Percentiles rank a stretch among this genome's conserved stretches.
phyloP scores from a whole-genome alignment of 2,888 invertebrate genomes.

The Drosophila melanosoma region DNA sequence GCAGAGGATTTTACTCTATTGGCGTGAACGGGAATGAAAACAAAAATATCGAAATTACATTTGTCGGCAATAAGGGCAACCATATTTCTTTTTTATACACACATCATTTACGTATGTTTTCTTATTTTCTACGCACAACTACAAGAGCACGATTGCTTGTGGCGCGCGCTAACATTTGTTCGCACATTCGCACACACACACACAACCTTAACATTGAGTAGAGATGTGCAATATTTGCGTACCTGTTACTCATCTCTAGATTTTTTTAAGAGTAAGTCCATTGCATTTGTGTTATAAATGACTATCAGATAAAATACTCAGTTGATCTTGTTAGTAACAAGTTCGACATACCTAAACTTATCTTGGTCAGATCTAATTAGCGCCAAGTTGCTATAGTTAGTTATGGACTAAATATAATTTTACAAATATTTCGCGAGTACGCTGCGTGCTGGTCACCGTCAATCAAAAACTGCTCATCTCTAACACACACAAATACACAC shows the following conservation, averaged over 20 bases:
- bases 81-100: constrained; percentile 60
- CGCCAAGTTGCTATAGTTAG: not conserved
- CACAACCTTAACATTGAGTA: constrained; percentile 7
- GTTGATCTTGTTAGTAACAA: not conserved
- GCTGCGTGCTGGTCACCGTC: constrained; percentile 11
- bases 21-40: constrained; percentile 32
- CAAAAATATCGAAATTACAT: constrained; percentile 39
- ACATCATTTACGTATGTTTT: constrained; percentile 61
- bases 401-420: not conserved
- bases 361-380: not conserved
- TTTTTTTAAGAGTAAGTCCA: constrained; percentile 4
- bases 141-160: constrained; percentile 66
- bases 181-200: constrained; percentile 44
- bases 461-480: constrained; percentile 46
- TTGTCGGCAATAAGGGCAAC: constrained; percentile 66
- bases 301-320: not conserved
- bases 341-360: not conserved
- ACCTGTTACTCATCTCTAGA: constrained; percentile 55
- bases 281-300: constrained; percentile 6
- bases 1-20: constrained; percentile 39
- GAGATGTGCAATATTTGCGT: constrained; percentile 49
- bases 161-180: constrained; percentile 77
- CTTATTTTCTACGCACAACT: constrained; percentile 73
- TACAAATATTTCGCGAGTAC: not conserved
- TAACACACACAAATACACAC: constrained; percentile 54